Evolutionary conservation across 1,140 invertebrate species (phyloP).

Genomic region (Drosophila ficusphila): DNA sequence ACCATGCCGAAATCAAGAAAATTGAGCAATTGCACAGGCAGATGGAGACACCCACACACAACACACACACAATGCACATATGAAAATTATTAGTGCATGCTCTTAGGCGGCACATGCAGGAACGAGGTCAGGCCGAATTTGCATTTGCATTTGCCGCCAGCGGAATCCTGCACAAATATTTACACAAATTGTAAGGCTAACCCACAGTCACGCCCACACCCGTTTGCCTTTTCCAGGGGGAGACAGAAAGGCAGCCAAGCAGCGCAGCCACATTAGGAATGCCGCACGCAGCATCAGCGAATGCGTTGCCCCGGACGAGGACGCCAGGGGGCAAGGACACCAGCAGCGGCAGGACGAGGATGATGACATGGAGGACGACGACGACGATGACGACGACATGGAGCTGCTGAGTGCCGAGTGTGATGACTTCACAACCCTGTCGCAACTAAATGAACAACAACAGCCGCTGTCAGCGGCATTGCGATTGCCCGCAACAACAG

Average conservation of each 20-base stretch:
- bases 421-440: constrained; percentile 81
- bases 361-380: constrained; percentile 27
- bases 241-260: not conserved
- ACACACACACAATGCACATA: constrained; percentile 65
- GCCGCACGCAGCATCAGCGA: constrained; percentile 80
- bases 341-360: constrained; percentile 10
- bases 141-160: constrained; percentile 59
- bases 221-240: constrained; percentile 14
- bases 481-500: constrained; percentile 47
- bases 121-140: constrained; percentile 73
- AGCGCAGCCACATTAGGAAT: constrained; percentile 66
- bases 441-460: constrained; percentile 83
- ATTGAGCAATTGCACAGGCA: constrained; percentile 74
- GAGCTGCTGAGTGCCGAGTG: constrained; percentile 73
- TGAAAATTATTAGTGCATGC: constrained; percentile 80
- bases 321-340: constrained; percentile 27
- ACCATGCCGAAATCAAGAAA: constrained; percentile 74
- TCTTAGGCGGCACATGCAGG: constrained; percentile 63
- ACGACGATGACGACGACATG: constrained; percentile 59
- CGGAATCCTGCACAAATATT: constrained; percentile 60
- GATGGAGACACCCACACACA: constrained; percentile 30
- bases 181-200: constrained; percentile 66
- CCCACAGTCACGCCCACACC: constrained; percentile 12
- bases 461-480: constrained; percentile 54
- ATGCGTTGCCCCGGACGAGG: constrained; percentile 70